phyloP scores from a whole-genome alignment of 2,113 vertebrate genomes.

The Antigone vipio region DNA sequence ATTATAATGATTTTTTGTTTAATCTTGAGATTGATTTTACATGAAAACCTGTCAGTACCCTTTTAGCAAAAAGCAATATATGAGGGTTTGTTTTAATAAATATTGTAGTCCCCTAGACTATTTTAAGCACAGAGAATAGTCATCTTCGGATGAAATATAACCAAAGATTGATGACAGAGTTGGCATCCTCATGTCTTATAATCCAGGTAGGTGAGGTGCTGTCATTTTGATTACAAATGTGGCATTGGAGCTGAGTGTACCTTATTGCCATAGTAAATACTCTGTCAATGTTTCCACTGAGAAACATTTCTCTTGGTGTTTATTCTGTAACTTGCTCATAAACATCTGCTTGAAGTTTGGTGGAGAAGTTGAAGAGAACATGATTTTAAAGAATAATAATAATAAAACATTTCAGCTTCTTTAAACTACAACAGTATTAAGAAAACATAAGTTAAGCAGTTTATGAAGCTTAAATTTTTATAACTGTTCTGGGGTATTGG shows the following conservation, averaged over 20 bases:
- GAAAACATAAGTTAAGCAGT: slow-evolving; percentile 67
- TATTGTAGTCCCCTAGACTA: background rate
- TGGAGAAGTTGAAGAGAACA: background rate
- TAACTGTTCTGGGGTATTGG: slow-evolving; percentile 52
- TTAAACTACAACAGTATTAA: slow-evolving; percentile 68
- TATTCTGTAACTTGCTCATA: slow-evolving; percentile 21
- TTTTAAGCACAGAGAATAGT: background rate
- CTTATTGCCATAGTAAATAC: background rate
- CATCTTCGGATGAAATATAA: slow-evolving; percentile 53
- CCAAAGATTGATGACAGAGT: slow-evolving; percentile 58
- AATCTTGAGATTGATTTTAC: slow-evolving; percentile 50
- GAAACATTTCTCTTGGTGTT: background rate
- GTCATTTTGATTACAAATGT: slow-evolving; percentile 51
- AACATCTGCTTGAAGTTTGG: background rate
- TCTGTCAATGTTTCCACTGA: background rate
- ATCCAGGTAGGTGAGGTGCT: slow-evolving; percentile 60
- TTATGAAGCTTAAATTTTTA: slow-evolving; percentile 64
- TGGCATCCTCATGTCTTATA: slow-evolving; percentile 47
- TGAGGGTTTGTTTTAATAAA: slow-evolving; percentile 55
- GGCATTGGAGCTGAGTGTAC: background rate
- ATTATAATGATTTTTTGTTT: slow-evolving; percentile 5
- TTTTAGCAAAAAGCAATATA: slow-evolving; percentile 25
- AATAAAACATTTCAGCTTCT: slow-evolving; percentile 50
- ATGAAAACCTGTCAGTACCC: background rate
- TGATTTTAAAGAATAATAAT: background rate